These are phyloP conservation scores for Lymantria monacha DNA, from an alignment of 2,888 invertebrate genomes.

Conservation along the genomic window DNA sequence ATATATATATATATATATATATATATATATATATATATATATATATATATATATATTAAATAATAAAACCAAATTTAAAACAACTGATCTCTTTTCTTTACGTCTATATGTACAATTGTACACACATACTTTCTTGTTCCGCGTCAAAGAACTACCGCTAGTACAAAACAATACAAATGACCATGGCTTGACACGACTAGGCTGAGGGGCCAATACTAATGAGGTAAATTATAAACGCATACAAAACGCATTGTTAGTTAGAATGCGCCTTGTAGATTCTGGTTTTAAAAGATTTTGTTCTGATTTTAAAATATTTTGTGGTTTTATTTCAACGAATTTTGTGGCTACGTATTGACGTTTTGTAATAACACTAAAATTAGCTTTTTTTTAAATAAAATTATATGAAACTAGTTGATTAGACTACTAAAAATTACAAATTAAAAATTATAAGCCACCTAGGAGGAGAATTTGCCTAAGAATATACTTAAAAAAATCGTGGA, in stretches of 20 bases:
- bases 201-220: constrained; percentile 34
- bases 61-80: too few species aligned
- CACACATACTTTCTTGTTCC: constrained; percentile 7
- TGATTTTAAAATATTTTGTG: constrained; percentile 13
- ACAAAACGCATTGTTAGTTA: constrained; percentile 21
- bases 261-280: constrained; percentile 7
- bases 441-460: too few species aligned
- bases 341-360: too few species aligned
- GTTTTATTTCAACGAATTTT: too few species aligned
- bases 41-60: neutral
- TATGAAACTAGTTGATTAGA: too few species aligned
- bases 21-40: neutral
- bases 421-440: too few species aligned
- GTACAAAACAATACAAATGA: constrained; percentile 28
- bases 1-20: neutral
- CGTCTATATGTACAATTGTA: neutral
- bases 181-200: constrained; percentile 25
- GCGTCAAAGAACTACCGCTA: constrained; percentile 15
- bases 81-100: neutral
- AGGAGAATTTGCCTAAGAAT: too few species aligned
- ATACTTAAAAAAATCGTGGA: too few species aligned
- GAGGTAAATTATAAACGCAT: constrained; percentile 30
- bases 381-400: too few species aligned
- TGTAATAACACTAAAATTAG: too few species aligned
- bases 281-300: constrained; percentile 14